Conservation (phyloP, 2,113 vertebrate species). For the Cynoglossus semilaevis region DNA sequence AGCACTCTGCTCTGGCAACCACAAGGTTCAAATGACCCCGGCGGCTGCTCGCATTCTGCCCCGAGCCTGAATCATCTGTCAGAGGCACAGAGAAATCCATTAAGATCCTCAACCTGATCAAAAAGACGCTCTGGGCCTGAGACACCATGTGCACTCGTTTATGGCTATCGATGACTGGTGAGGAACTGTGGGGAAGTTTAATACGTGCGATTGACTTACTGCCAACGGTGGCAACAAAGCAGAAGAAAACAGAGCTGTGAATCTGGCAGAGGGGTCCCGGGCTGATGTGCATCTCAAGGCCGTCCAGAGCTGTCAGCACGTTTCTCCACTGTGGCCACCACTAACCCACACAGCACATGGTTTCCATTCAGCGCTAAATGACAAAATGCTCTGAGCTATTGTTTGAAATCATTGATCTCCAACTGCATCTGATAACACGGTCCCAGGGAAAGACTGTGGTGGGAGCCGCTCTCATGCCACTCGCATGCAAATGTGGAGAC, state of each 20-base stretch:
- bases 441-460: conserved; percentile 30
- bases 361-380: conserved; percentile 49
- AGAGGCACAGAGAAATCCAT: conserved; percentile 74
- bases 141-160: conserved; percentile 78
- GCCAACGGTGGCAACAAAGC: conserved; percentile 78
- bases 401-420: conserved; percentile 55
- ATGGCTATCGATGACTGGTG: conserved; percentile 75
- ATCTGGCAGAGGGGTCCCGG: conserved; percentile 60
- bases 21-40: conserved; percentile 85
- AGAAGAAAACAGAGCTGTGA: conserved; percentile 65
- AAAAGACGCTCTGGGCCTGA: conserved; percentile 63
- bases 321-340: conserved; percentile 37
- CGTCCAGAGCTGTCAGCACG: conserved; percentile 53
- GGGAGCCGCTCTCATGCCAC: conserved; percentile 38
- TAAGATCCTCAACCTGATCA: conserved; percentile 77
- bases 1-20: conserved; percentile 81
- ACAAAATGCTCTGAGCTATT: conserved; percentile 35
- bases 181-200: conserved; percentile 68
- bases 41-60: conserved; percentile 66
- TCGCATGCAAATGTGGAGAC: conserved; percentile 40
- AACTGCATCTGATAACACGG: conserved; percentile 59
- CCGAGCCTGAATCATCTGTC: conserved; percentile 65
- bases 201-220: conserved; percentile 78
- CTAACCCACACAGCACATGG: conserved; percentile 50
- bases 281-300: conserved; percentile 52